Base-by-base conservation (phyloP, 2,797 vertebrate genomes). In the Poecilia picta region DNA sequence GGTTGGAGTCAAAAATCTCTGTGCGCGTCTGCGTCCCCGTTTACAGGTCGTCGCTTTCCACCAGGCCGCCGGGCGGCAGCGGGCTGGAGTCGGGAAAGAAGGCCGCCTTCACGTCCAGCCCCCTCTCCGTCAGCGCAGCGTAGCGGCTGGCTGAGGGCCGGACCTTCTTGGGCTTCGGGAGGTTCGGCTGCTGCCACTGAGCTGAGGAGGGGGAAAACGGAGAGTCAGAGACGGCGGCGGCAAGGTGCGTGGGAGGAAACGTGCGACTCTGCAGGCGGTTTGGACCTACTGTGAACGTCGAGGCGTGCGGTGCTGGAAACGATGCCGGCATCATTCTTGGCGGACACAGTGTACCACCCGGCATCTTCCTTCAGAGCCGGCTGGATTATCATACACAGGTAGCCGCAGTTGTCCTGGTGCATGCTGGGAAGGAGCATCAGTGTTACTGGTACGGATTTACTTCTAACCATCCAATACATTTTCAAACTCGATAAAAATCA, bases 321-420 rank as follows among this genome's bases (percentile, higher is more conserved):
- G 47, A 99, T 99, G 79, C 98, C 98, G 0, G 98, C 98, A 20
- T 99, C 98, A 0, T 99, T 99, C 95, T 99, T 99, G 86, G 98
- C 98, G 0, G 98, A 99, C 74, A 99, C 97, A 0, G 98, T 99
- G 81, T 99, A 99, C 98, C 98, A 99, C 45, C 98, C 98, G 0
- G 98, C 98, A 1, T 99, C 98, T 75, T 99, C 98, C 85, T 99
- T 99, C 76, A 96, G 94, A 83, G 98, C 96, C 23, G 98, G 98
- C 94, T 99, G 98, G 93, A 99, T 98, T 90, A 99, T 98, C 97
- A 99, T 98, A 91, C 98, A 99, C 86, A 99, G 95, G 94, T 99
- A 99, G 86, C 98, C 98, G 0, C 97, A 96, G 94, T 97, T 98
- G 93, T 99, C 98, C 96, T 99, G 98, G 92, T 99, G 98, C 98